Evolutionary conservation across 2,888 invertebrate genomes (phyloP), one percentile per base, ranked within the genome.

Genomic region (Poecilus cupreus): DNA sequence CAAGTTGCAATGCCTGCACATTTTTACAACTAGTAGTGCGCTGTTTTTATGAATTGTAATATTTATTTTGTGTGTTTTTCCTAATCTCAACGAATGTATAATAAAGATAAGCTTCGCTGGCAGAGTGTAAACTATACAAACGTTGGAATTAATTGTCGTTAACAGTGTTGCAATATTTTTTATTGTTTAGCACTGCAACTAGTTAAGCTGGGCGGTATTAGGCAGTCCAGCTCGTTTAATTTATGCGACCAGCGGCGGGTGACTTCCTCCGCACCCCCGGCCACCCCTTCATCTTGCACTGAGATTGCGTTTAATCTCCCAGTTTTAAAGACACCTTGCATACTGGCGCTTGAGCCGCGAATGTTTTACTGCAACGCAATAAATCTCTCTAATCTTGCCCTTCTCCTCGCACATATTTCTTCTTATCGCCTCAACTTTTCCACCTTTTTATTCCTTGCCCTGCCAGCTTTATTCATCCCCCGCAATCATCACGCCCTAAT

Each of bases 361-460:
- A 80, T 81, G 81, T 81, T 75, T 81, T 74, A 81, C 81, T 81
- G 81, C 81, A 81, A 81, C 64, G 81, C 39, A 75, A 81, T 81
- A 81, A 81, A 81, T 81, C 81, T 81, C 37, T n/a, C 75, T 75
- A 81, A 80, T 80, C 80, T 74, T 46, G 57, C 64, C 64, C 81
- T 74, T 74, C 75, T 75, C 81, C 64, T 75, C 75, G 81, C 75
- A 60, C 75, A 75, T 81, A 81, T 75, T 75, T 81, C 81, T 81
- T 81, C 81, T 81, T 81, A 81, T 81, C 81, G 60, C 81, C 37
- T 64, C 75, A 81, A 80, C 80, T 80, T 80, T 80, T 68, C 80
- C 49, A 68, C 72, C 51, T 80, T 80, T 72, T 80, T 70, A 70
- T 72, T 72, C 68, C 49, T 74, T 20, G 46, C 18, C 26, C 68